phyloP scores from a whole-genome alignment of 2,113 vertebrate species.

The mouse (Mus musculus) region DNA sequence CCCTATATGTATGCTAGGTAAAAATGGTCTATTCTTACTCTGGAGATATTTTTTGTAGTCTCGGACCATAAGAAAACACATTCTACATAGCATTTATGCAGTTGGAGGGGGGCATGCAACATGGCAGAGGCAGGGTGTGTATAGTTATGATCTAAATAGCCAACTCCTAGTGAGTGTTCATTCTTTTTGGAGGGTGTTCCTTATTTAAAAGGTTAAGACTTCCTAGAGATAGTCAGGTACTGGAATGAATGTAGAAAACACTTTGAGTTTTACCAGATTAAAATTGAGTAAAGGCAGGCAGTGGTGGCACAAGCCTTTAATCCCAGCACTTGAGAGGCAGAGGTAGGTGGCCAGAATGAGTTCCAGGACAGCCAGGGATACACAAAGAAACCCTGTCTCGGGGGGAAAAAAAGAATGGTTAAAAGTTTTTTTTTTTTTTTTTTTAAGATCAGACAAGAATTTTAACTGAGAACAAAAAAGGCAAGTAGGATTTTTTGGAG shows the following conservation, averaged over 20 bases:
- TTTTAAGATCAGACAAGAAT: constrained; percentile 33
- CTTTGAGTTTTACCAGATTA: neutral
- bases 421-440: constrained; percentile 5
- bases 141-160: constrained; percentile 27
- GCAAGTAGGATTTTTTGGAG: constrained; percentile 27
- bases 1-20: neutral
- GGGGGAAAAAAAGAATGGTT: too few relatives aligned
- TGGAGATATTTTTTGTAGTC: constrained; percentile 9
- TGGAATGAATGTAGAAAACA: constrained; percentile 34
- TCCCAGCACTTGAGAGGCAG: too few relatives aligned
- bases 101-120: neutral
- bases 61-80: constrained; percentile 52
- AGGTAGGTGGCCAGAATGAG: too few relatives aligned
- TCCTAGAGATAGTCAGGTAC: constrained; percentile 18
- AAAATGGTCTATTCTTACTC: constrained; percentile 12
- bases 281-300: neutral
- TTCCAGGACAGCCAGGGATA: too few relatives aligned
- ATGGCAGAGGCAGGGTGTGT: neutral
- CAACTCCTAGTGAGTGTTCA: neutral
- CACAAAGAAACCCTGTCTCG: too few relatives aligned
- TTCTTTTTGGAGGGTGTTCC: neutral
- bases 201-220: constrained; percentile 36
- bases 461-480: neutral
- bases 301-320: too few relatives aligned
- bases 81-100: constrained; percentile 13